Percentiles rank a stretch among this genome's conserved stretches.
Evolutionary conservation across 2,797 vertebrate species (phyloP).

Genomic region (Steatocranus sp.): DNA sequence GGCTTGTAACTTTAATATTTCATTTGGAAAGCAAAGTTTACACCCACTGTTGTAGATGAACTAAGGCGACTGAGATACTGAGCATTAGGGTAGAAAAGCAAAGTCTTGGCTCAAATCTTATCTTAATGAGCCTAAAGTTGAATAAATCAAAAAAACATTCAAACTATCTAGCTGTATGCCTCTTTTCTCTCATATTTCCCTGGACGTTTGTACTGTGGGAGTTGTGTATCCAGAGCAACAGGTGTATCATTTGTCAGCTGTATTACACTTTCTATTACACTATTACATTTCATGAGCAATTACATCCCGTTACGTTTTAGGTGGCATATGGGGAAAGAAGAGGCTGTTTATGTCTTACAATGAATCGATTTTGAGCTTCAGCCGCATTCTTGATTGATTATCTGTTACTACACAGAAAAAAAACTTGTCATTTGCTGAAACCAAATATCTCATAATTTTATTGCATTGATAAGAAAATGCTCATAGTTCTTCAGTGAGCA

Average conservation of each 20-base stretch:
- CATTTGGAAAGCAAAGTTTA: not conserved
- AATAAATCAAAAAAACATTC: not conserved
- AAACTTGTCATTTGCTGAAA: conserved; percentile 32
- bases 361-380: not conserved
- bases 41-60: not conserved
- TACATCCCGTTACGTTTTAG: conserved; percentile 49
- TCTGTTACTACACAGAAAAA: not conserved
- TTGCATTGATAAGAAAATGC: conserved; percentile 81
- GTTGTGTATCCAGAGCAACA: conserved; percentile 26
- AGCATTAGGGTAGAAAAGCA: not conserved
- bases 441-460: conserved; percentile 71
- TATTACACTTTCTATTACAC: conserved; percentile 23
- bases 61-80: not conserved
- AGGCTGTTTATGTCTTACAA: conserved; percentile 14
- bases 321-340: conserved; percentile 2
- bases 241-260: conserved; percentile 46
- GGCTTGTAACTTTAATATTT: not conserved
- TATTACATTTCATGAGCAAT: conserved; percentile 62
- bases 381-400: not conserved
- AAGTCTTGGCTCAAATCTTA: not conserved
- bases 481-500: conserved; percentile 64
- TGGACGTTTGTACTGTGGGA: not conserved
- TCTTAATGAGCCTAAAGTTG: not conserved
- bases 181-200: not conserved
- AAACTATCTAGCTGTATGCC: not conserved